Base-by-base conservation (phyloP, 2,113 vertebrate species). In the Bagarius yarrelli region DNA sequence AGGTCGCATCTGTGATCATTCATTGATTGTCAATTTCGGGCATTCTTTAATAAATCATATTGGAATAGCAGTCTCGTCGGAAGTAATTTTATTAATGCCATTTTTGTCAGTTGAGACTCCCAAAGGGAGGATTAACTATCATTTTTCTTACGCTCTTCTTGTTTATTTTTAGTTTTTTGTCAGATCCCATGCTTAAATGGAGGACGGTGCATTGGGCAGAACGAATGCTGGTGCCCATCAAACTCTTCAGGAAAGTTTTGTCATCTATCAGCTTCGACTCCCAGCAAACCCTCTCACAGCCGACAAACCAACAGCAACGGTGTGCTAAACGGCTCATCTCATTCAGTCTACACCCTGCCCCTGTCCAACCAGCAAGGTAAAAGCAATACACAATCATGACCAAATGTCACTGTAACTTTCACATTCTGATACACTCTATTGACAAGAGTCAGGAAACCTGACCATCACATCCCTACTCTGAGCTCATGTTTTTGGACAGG, bases 221-320 rank as follows among this genome's bases (percentile, higher is more conserved):
- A 94, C 82, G 67, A 87, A 63, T 94, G 93, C 84, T 92, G 90
- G 92, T 94, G 93, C 85, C 93, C 93, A 0, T 91, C 93, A n/a
- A 94, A 94, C 85, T 92, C 93, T 14, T 94, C 93, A 0, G 93
- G 93, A 76, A 93, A 94, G 89, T 94, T 94, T 81, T 94, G 93
- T 81, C 93, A 94, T 82, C 91, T 94, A 83, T 90, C 92, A 0
- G 82, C 74, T 5, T 91, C 87, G 0, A 77, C 83, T 70, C 91
- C 89, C 13, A 70, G 73, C 71, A 91, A 87, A 72, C 83, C 89
- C 60, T 80, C 55, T 21, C 34, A 69, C 73, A 75, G 77, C 52
- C 88, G 77, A 76, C 90, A 85, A 57, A 84, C 89, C 18, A 71
- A 23, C 23, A 75, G 79, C 67, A 88, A 83, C 34, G 76, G 80